phyloP scores from a whole-genome alignment of 2,113 vertebrate genomes.

The Mormoops blainvillei region DNA sequence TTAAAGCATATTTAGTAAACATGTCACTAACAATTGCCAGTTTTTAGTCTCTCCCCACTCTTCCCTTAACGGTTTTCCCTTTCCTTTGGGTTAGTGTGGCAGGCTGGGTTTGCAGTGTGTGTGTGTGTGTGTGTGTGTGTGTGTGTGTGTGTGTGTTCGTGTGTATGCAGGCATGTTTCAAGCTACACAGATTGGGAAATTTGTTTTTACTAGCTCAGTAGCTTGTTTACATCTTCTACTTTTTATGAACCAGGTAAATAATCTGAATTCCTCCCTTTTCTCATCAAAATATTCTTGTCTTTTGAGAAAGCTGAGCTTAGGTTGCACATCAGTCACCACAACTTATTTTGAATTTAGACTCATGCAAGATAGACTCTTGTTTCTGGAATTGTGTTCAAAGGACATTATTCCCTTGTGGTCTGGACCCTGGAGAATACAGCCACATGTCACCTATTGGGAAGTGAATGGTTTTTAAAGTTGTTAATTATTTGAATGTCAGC shows the following conservation, averaged over 20 bases:
- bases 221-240: conserved; percentile 22
- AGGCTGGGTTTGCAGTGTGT: background rate
- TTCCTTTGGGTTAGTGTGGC: background rate
- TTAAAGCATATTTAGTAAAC: conserved; percentile 73
- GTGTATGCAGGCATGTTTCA: background rate
- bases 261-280: background rate
- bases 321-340: background rate
- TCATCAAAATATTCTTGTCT: background rate
- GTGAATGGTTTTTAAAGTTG: background rate
- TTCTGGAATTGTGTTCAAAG: background rate
- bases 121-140: background rate
- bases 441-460: background rate
- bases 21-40: conserved; percentile 55
- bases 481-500: background rate
- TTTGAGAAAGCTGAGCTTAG: background rate
- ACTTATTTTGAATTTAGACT: background rate
- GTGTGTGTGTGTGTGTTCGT: background rate
- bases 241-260: background rate
- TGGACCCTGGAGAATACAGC: background rate
- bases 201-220: conserved; percentile 22
- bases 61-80: conserved; percentile 30
- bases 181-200: background rate
- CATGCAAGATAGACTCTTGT: background rate
- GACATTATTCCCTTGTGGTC: background rate
- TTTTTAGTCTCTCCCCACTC: background rate